Base-by-base conservation (phyloP, 2,888 invertebrate genomes). In the Venustoraphidia nigricollis region DNA sequence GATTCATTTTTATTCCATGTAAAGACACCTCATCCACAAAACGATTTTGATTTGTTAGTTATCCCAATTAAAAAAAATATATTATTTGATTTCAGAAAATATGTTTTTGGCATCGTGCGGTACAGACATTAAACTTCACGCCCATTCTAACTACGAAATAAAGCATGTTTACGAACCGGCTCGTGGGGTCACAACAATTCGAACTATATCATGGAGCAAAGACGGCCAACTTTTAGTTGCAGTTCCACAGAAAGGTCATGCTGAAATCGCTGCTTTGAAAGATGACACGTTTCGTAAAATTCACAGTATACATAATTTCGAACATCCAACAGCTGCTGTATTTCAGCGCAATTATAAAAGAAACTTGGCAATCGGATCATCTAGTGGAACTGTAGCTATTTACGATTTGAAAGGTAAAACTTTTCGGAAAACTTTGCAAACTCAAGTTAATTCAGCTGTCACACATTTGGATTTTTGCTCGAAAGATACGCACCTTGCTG, bases 31-130 rank as follows among this genome's bases (percentile, higher is more conserved):
- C n/a, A n/a, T n/a, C n/a, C n/a, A n/a, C n/a, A n/a, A n/a, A n/a
- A n/a, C n/a, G n/a, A n/a, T n/a, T n/a, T n/a, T n/a, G n/a, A n/a
- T n/a, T n/a, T n/a, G n/a, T n/a, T n/a, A n/a, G n/a, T 17, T 17
- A 17, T 17, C 4, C 4, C 13, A 10, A 10, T 6, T 34, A 41
- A 41, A 34, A 34, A 11, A 41, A 34, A 41, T 27, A n/a, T 40
- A 41, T 41, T 17, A 41, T 34, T 41, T 41, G 14, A 41, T 13
- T n/a, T 14, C 41, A 41, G 17, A 41, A 11, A 41, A 41, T 11
- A 76, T 76, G 76, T 73, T 70, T 62, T 66, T 78, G 53, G 72
- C 75, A 34, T 72, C 76, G 38, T 67, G 73, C 52, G 74, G 75
- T 56, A 72, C 71, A 41, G 70, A 71, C 41, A 63, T 78, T 52